Percentiles rank a stretch among this genome's conserved stretches.
Evolutionary conservation across 2,888 invertebrate genomes (phyloP).

Genomic region (Harpagoxenus sublaevis): DNA sequence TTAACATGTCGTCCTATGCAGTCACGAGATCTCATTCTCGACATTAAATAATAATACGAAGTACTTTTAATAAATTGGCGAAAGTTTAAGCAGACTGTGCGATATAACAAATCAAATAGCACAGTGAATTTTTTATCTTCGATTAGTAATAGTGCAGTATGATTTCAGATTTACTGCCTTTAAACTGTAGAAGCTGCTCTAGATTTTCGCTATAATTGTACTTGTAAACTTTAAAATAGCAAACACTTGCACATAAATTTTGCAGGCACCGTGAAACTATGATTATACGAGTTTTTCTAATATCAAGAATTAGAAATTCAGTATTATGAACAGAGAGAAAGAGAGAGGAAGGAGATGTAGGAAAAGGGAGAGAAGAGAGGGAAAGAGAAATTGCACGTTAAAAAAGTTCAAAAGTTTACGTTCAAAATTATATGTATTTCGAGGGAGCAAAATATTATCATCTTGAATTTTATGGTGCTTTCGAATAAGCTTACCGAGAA

Average conservation of each 20-base stretch:
- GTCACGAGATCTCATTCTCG: background rate
- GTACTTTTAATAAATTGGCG: background rate
- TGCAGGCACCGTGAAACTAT: background rate
- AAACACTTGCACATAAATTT: background rate
- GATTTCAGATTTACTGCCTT: background rate
- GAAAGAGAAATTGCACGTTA: background rate
- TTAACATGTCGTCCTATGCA: background rate
- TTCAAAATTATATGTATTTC: background rate
- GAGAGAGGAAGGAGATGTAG: background rate
- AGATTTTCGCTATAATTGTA: background rate
- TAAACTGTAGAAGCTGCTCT: background rate
- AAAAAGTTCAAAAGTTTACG: background rate
- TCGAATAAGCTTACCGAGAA: conserved; percentile 20
- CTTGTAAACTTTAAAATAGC: background rate
- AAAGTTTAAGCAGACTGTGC: background rate
- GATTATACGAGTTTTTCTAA: background rate
- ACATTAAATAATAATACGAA: background rate
- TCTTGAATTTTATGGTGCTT: conserved; percentile 5
- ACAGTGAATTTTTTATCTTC: background rate
- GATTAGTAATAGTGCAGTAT: background rate
- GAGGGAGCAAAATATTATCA: conserved; percentile 8
- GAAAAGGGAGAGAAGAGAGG: background rate
- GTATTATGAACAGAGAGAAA: background rate
- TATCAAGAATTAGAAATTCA: background rate
- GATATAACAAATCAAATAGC: background rate